phyloP scores from a whole-genome alignment of 2,888 invertebrate genomes.

The Phymatocera aterrima region DNA sequence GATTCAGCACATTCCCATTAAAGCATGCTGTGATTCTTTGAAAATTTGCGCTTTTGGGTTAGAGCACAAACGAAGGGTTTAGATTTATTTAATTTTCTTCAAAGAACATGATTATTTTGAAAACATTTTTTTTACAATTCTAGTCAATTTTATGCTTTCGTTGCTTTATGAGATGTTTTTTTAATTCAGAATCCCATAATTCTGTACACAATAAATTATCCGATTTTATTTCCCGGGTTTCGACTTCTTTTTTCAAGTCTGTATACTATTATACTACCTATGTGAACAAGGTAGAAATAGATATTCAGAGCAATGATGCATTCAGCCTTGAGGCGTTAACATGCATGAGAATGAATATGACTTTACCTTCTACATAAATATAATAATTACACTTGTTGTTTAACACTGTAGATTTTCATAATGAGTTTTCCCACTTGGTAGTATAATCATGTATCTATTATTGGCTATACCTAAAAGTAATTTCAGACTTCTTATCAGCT shows the following conservation, averaged over 20 bases:
- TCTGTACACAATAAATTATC: background rate
- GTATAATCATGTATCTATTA: background rate
- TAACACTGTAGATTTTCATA: constrained; percentile 6
- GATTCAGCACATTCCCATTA: background rate
- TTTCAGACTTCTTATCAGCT: background rate
- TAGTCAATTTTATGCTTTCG: background rate
- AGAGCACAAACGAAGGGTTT: background rate
- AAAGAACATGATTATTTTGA: no score
- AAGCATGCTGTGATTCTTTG: background rate
- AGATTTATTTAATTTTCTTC: background rate
- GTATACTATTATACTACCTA: background rate
- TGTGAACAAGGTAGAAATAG: constrained; percentile 17
- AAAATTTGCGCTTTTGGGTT: background rate
- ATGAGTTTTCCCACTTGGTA: background rate
- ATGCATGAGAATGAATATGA: constrained; percentile 18
- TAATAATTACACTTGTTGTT: constrained; percentile 16
- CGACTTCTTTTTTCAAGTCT: background rate
- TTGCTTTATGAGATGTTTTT: background rate
- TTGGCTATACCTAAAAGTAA: background rate
- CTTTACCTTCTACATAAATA: constrained; percentile 13
- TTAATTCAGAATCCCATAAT: background rate
- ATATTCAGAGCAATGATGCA: constrained; percentile 37
- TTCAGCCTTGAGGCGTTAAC: constrained; percentile 30
- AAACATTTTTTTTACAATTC: no score
- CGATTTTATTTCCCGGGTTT: background rate